These are phyloP conservation scores for Gila orcuttii DNA, from an alignment of 2,113 vertebrate genomes.

Conservation along the genomic window DNA sequence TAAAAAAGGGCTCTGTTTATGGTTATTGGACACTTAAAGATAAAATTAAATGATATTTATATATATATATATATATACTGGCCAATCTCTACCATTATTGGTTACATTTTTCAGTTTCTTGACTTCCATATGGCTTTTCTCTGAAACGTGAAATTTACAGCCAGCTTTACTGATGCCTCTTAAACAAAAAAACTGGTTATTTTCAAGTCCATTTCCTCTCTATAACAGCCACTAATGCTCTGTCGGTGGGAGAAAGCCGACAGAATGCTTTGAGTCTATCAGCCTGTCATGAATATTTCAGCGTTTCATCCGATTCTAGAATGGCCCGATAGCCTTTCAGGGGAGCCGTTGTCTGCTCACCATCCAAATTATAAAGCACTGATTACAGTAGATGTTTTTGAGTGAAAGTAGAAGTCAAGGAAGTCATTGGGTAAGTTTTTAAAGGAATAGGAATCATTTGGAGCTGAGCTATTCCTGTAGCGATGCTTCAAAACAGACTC, in stretches of 20 bases:
- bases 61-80: neutral
- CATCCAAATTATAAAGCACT: neutral
- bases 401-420: neutral
- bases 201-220: conserved; percentile 32
- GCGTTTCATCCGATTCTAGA: conserved; percentile 22
- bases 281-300: conserved; percentile 51
- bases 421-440: neutral
- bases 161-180: conserved; percentile 15
- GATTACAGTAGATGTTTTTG: neutral
- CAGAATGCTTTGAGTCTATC: conserved; percentile 7
- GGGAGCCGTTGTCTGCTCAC: conserved; percentile 7
- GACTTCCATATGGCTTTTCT: neutral
- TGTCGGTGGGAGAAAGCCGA: neutral
- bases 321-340: conserved; percentile 22
- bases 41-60: no score
- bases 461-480: neutral
- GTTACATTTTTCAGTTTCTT: neutral
- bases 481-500: neutral
- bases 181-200: conserved; percentile 10
- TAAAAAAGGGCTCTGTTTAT: no score
- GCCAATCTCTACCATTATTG: neutral
- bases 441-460: neutral
- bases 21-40: no score
- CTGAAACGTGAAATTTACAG: conserved; percentile 8
- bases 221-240: conserved; percentile 17